Evolutionary conservation across 2,888 invertebrate genomes (phyloP), one percentile per base, ranked within the genome.

Genomic region (Ophion slaviceki): DNA sequence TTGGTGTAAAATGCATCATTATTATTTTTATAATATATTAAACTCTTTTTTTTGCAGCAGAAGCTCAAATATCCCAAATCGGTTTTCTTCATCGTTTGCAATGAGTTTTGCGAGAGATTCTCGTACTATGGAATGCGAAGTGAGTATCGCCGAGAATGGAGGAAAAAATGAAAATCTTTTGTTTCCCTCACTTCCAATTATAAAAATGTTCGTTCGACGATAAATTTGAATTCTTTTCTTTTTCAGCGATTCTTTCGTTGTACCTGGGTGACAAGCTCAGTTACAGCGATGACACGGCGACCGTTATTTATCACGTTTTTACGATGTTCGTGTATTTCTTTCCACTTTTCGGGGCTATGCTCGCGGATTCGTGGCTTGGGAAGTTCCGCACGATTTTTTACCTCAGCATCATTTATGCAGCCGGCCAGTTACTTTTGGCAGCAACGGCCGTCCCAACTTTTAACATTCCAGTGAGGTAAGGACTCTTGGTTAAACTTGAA

Each of bases 81-180:
- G 24, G 97, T 99, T 20, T 97, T 97, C 91, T 99, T 99, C 94
- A 99, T 99, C 91, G 96, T 99, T 89, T 96, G 97, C 94, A 99
- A 99, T 96, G 99, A 99, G 94, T 99, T 99, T 94, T 99, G 99
- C 94, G 99, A 99, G 94, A 95, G 99, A 90, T 99, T 99, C 95
- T 98, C 97, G 86, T 99, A 96, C 94, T 99, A 99, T 97, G 99
- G 99, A 93, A 97, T 99, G 97, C 96, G 98, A 96, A 97, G 98
- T 99, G 95, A 96, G 97, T 95, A 90, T 86, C 61, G 47, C 76
- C n/a, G 40, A 6, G 40, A 32, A 32, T 32, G 4, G 32, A 32
- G 32, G 4, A 32, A 32, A 32, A 14, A 17, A 57, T 32, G 28
- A 68, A 53, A 14, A 59, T 62, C 40, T 14, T 62, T 20, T 28